Conservation (phyloP, 2,797 vertebrate genomes). For the Pangasius sanitwongsei region DNA sequence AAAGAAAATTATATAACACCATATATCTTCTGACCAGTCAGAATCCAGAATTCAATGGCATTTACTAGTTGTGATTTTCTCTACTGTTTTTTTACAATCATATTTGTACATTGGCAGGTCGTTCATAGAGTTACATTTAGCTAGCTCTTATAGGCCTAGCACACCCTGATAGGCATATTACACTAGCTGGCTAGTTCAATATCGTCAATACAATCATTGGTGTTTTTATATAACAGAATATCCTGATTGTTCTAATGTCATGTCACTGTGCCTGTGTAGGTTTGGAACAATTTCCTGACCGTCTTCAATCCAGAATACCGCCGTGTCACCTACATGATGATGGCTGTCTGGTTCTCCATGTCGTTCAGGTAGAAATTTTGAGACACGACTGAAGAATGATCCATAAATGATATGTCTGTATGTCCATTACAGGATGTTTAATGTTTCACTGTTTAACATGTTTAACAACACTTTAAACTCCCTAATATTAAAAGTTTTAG, state of each 20-base stretch:
- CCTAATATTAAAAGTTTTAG: not conserved
- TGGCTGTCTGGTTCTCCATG: conserved; percentile 99
- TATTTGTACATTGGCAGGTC: not conserved
- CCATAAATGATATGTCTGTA: not conserved
- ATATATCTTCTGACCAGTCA: not conserved
- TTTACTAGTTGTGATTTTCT: not conserved
- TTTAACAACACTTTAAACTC: not conserved
- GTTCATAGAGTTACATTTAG: not conserved
- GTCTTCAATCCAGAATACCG: conserved; percentile 88
- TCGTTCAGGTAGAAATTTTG: conserved; percentile 88
- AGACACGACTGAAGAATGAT: not conserved
- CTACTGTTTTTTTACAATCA: not conserved
- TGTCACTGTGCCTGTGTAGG: conserved; percentile 68
- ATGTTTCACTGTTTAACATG: not conserved
- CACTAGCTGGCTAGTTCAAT: not conserved
- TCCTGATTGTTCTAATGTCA: not conserved
- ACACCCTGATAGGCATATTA: not conserved
- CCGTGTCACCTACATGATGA: conserved; percentile 95
- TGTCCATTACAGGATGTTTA: not conserved
- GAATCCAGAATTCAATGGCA: not conserved
- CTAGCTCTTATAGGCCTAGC: not conserved
- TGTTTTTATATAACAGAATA: not conserved
- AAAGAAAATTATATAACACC: not conserved
- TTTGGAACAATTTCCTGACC: conserved; percentile 89
- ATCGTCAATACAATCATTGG: not conserved